These are phyloP conservation scores for Podarcis cretensis DNA, from an alignment of 2,113 vertebrate species.

Conservation along the genomic window DNA sequence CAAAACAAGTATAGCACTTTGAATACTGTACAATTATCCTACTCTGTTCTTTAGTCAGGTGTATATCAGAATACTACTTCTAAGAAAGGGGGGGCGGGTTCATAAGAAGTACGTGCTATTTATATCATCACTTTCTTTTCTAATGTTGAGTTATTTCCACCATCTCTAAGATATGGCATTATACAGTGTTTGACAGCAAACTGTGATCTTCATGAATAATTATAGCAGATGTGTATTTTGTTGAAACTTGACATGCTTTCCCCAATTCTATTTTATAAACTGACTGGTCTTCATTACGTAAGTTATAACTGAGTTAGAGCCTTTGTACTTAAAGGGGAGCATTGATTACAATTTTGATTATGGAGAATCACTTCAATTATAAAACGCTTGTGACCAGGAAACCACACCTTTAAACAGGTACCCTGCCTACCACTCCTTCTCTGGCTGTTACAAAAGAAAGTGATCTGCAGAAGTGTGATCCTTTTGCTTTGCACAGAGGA, in stretches of 20 bases:
- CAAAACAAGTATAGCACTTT: not conserved
- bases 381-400: not conserved
- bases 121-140: slow-evolving; percentile 9
- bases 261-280: slow-evolving; percentile 25
- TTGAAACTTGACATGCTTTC: not conserved
- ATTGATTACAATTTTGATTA: not conserved
- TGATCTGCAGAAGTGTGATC: not conserved
- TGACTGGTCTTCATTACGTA: not conserved
- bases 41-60: slow-evolving; percentile 1
- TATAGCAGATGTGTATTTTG: slow-evolving; percentile 18
- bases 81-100: not conserved
- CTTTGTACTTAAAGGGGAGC: slow-evolving; percentile 2
- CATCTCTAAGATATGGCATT: not conserved
- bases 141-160: slow-evolving; percentile 23
- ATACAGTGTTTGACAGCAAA: slow-evolving; percentile 1
- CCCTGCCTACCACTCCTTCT: not conserved
- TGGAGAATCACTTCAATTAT: not conserved
- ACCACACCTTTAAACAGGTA: not conserved
- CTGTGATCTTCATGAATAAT: slow-evolving; percentile 24
- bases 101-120: slow-evolving; percentile 29
- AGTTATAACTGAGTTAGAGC: slow-evolving; percentile 17
- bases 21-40: slow-evolving; percentile 15
- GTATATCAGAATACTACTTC: slow-evolving; percentile 27
- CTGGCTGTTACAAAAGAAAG: not conserved
- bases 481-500: not conserved